Base-by-base conservation (phyloP, 35 echinoderm and acorn worm species). In the Hemicentrotus pulcherrimus region DNA sequence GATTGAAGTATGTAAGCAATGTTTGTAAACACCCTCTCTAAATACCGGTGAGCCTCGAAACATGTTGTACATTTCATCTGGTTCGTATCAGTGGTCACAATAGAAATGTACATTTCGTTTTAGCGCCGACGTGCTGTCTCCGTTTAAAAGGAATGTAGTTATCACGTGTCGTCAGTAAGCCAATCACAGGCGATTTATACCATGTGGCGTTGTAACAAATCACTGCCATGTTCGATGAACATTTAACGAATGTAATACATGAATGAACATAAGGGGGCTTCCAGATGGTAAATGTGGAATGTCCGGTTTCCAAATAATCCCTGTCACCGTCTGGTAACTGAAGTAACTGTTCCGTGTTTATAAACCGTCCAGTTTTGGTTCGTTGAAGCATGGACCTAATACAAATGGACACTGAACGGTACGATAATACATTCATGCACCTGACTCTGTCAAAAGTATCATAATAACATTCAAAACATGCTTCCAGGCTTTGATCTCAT, bases 61-160 rank as follows among this genome's bases (percentile, higher is more conserved):
- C 65, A 78, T 78, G 65, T n/a, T 7, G 65, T 78, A 78, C 65
- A 78, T 78, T 78, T 78, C 65, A 78, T 78, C 65, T 78, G 65
- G 65, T 78, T n/a, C 8, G 5, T 78, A 8, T 78, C 65, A 28
- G 22, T 8, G n/a, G 65, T 28, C 65, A 78, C 65, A 78, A 28
- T 78, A n/a, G 22, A 78, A n/a, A 78, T 78, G 65, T 78, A 78
- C 24, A 28, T 28, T n/a, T 28, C 28, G 24, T 78, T 78, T 78
- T 28, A 22, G 18, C 28, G 19, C 28, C 52, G 52, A 22, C 24
- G n/a, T n/a, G 19, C 22, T 28, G 19, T 28, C 65, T 78, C 0
- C 1, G 19, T 0, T 78, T 28, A 0, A 22, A 28, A 28, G 22
- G 28, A 28, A 8, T n/a, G 28, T 28, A 22, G 28, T 22, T 78